A percentile compares a stretch with the other conserved stretches of the same genome.
Evolutionary conservation across 2,113 vertebrate species (phyloP).

Genomic region (Neodontobutis hainanensis): DNA sequence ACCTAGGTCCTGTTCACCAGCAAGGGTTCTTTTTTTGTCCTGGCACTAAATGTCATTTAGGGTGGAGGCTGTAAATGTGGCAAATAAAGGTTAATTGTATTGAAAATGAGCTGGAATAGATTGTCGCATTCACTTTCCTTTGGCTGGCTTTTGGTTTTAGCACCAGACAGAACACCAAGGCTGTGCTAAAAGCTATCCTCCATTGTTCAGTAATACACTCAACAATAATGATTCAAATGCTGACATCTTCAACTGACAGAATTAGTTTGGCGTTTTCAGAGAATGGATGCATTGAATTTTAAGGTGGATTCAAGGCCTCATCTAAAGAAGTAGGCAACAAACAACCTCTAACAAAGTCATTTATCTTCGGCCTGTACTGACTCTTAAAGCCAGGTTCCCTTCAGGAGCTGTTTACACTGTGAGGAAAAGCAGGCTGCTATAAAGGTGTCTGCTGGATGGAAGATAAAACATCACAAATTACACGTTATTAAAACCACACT

Average conservation of each 20-base stretch:
- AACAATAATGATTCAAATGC: constrained; percentile 19
- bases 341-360: neutral
- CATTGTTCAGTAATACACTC: constrained; percentile 2
- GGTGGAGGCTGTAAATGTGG: neutral
- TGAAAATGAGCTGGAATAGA: constrained; percentile 53
- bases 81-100: constrained; percentile 46
- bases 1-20: constrained; percentile 18
- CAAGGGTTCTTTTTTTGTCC: constrained; percentile 11
- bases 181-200: constrained; percentile 31
- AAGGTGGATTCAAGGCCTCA: neutral
- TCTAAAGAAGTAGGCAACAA: constrained; percentile 11
- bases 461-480: constrained; percentile 9
- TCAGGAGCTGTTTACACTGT: neutral
- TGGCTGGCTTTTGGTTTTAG: constrained; percentile 32
- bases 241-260: constrained; percentile 28
- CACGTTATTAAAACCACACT: constrained; percentile 6
- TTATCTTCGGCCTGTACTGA: constrained; percentile 11
- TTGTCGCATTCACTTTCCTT: constrained; percentile 48
- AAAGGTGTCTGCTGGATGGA: neutral
- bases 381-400: constrained; percentile 2
- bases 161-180: constrained; percentile 29
- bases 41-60: constrained; percentile 21
- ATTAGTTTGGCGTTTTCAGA: constrained; percentile 3
- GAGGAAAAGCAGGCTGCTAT: constrained; percentile 8
- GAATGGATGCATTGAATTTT: constrained; percentile 5